Percentiles rank a stretch among this genome's conserved stretches.
Conservation (phyloP, 2,888 invertebrate genomes). For the Leucophora obtusa region DNA sequence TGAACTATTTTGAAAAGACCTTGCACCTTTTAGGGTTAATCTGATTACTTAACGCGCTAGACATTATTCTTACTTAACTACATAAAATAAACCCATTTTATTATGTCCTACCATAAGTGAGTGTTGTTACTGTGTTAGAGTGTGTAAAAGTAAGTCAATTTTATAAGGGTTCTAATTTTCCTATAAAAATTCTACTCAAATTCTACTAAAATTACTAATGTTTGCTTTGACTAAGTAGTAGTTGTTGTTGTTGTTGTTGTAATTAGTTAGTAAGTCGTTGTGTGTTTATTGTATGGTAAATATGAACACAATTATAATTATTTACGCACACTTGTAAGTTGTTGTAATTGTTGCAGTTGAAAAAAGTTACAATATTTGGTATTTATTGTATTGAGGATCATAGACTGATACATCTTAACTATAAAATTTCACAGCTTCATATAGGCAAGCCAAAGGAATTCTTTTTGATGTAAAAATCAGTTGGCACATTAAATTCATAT, state of each 20-base stretch:
- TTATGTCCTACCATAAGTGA: not conserved
- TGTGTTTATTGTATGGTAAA: slow-evolving; percentile 5
- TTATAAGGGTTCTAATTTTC: not conserved
- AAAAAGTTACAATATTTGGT: not conserved
- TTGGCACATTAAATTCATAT: no score
- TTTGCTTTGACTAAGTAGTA: not conserved
- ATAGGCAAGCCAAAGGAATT: no score
- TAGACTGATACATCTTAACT: no score
- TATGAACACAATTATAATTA: slow-evolving; percentile 35
- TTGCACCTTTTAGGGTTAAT: not conserved
- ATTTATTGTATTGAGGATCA: slow-evolving; percentile 6
- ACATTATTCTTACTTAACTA: not conserved
- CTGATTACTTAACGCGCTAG: no score
- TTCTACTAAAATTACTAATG: slow-evolving; percentile 8
- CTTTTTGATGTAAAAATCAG: no score
- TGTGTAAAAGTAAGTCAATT: slow-evolving; percentile 3
- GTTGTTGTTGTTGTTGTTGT: slow-evolving; percentile 24
- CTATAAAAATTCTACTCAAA: slow-evolving; percentile 18
- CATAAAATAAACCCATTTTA: not conserved
- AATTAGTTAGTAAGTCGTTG: slow-evolving; percentile 33
- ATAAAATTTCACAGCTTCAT: no score
- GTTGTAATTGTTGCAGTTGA: not conserved
- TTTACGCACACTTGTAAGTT: slow-evolving; percentile 16
- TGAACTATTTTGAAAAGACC: no score
- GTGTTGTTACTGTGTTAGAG: not conserved